phyloP scores from a whole-genome alignment of 2,888 invertebrate species.

The Muschampia plurimacula region DNA sequence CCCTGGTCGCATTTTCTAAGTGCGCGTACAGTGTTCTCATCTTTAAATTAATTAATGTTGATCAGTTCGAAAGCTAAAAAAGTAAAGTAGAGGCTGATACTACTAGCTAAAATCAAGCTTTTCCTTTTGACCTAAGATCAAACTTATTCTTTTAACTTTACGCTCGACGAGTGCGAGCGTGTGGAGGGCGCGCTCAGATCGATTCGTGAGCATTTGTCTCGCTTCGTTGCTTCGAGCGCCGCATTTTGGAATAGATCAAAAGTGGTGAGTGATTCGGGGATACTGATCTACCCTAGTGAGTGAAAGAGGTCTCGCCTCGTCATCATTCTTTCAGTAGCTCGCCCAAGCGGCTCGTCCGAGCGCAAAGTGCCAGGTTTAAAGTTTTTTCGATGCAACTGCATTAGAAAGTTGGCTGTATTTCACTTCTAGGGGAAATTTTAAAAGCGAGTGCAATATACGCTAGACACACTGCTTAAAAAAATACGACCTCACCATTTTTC shows the following conservation, averaged over 20 bases:
- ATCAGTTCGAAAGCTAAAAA: neutral
- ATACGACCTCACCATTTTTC: conserved; percentile 45
- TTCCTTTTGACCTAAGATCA: neutral
- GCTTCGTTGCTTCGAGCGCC: too few species aligned
- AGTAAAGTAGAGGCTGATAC: neutral
- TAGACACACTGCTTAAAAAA: conserved; percentile 16
- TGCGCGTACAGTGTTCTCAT: conserved; percentile 22
- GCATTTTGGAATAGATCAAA: too few species aligned
- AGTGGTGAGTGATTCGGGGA: too few species aligned
- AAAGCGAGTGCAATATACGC: conserved; percentile 5
- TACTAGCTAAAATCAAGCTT: neutral
- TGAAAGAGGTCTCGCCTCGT: too few species aligned
- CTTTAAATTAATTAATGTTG: neutral
- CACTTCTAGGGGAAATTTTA: neutral
- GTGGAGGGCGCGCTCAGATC: too few species aligned
- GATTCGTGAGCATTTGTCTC: too few species aligned
- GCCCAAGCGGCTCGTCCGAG: too few species aligned
- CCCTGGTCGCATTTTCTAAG: conserved; percentile 27
- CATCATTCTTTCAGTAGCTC: too few species aligned
- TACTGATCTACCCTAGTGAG: too few species aligned
- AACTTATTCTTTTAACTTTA: too few species aligned
- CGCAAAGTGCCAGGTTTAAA: neutral
- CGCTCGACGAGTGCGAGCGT: too few species aligned
- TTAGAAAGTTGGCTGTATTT: neutral
- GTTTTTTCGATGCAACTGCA: neutral